Base-by-base conservation (phyloP, 1,140 invertebrate genomes). In the Tetraneura akinire region DNA sequence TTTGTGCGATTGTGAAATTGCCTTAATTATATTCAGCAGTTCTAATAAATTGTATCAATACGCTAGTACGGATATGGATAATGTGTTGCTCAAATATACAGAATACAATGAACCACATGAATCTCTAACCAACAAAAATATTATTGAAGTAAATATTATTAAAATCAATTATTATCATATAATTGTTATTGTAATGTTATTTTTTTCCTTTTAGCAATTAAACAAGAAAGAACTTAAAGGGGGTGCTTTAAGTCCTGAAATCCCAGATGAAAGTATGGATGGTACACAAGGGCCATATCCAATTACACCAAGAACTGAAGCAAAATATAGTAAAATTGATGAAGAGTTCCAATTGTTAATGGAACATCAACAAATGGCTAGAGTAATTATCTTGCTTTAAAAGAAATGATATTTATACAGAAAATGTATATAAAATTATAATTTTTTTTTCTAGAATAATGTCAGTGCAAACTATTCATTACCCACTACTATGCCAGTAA, bases 211-310 rank as follows among this genome's bases (percentile, higher is more conserved):
- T 86, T 90, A 97, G 94, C 94, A 94, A 86, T 91, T 97, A 86
- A 96, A 94, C 89, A 97, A 98, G 91, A 98, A 98, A 89, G 96
- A 98, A 90, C 95, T 98, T 90, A 98, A 98, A 90, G 94, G 93
- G 88, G 96, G 96, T 85, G 93, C 95, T 84, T 96, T 96, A 90
- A 96, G 95, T 84, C 96, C 96, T 26, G 96, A 97, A 86, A 95
- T 93, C 86, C 94, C 94, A 53, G 95, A 96, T 86, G 92, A 91
- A 62, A 95, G 97, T 83, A 88, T 88, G 80, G 94, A 96, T 84
- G 74, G 55, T 26, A 78, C 74, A 23, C 74, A 45, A 60, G 74
- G 74, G 11, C 55, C 53, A 13, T 97, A 96, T 87, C 93, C 93
- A 84, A 88, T 97, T 83, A 96, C 96, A 47, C 94, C 96, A 47